Evolutionary conservation across 2,797 vertebrate species (phyloP), one percentile per base, ranked within the genome.

Genomic region (Rhabdomys pumilio): DNA sequence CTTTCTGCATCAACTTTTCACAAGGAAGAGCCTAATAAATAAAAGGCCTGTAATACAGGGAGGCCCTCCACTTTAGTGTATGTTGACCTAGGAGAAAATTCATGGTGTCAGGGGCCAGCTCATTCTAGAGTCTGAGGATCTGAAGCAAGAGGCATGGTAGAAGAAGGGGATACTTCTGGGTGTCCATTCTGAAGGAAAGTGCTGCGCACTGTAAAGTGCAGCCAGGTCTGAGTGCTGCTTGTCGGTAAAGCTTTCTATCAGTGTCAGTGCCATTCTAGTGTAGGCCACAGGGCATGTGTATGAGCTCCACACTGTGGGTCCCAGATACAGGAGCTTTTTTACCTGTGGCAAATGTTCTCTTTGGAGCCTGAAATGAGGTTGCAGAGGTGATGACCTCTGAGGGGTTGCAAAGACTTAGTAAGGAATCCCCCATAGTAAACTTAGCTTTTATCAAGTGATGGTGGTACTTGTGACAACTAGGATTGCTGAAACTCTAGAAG

Each of bases 231-330:
- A 59, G 38, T 47, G 41, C 11, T 3, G n/a, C 67, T 15, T 11
- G 53, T 12, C 1, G 9, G 26, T n/a, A 11, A 5, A 15, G 26
- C 44, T 41, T 26, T 38, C 44, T 38, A 19, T 34, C 8, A 3
- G 2, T 26, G 41, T 12, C 55, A 17, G 4, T 5, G 26, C 29
- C 29, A 0, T 0, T 29, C 65, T 73, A 44, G 0, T 31, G 4
- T 44, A 0, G 34, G 34, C 63, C 69, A 29, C 14, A 26, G 63
- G 57, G 24, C 61, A 10, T 5, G 9, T 0, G 2, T 1, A 10
- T 9, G 61, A 50, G 10, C 20, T 63, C 38, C 1, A 0, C 4
- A 1, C 0, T 3, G 10, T 10, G 0, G 22, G 38, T 17, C 20
- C 87, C 20, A n/a, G 59, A 4, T 9, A 2, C 15, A 19, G 19